Base-by-base conservation (phyloP, 2,113 vertebrate species). In the Anarhynchus alexandrinus region DNA sequence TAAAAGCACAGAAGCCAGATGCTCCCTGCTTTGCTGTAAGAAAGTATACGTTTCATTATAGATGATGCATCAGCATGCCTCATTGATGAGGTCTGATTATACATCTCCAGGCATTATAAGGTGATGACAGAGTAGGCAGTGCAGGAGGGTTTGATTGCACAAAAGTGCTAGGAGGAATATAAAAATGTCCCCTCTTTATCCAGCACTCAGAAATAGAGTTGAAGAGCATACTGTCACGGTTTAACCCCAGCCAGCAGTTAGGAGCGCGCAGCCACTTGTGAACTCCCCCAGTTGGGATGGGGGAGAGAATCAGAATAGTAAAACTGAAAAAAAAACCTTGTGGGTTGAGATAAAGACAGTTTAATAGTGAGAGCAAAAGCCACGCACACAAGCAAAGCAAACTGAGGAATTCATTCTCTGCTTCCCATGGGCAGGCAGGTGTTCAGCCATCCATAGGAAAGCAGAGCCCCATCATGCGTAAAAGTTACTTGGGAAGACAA, bases 11-110 rank as follows among this genome's bases (percentile, higher is more conserved):
- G 62, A 89, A 91, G 47, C 9, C 59, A 96, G 67, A 79, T 74
- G 43, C 26, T 81, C 27, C 82, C 49, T 22, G 43, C 29, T 82
- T 67, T 57, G 45, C 55, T 84, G 2, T 52, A 80, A 88, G 59
- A 81, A 95, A 88, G 25, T 42, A 64, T 40, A 22, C 2, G 11
- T 86, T 90, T 93, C 70, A 65, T 81, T 76, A 64, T 36, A 69
- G 80, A 80, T 88, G 66, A 92, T 74, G 25, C 32, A 96, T 91
- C 26, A 32, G 34, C 27, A 62, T 89, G 47, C 15, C 58, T 95
- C 76, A 65, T 66, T 84, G 92, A 86, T 71, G 45, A 96, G n/a
- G 15, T 88, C 67, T 90, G 71, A 92, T 96, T 86, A 95, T 80
- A 32, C 42, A 89, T 96, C 72, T 87, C 65, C 49, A 83, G 23